A percentile compares a stretch with the other conserved stretches of the same genome.
phyloP scores from a whole-genome alignment of 2,888 invertebrate genomes.

The Microctonus hyperodae region DNA sequence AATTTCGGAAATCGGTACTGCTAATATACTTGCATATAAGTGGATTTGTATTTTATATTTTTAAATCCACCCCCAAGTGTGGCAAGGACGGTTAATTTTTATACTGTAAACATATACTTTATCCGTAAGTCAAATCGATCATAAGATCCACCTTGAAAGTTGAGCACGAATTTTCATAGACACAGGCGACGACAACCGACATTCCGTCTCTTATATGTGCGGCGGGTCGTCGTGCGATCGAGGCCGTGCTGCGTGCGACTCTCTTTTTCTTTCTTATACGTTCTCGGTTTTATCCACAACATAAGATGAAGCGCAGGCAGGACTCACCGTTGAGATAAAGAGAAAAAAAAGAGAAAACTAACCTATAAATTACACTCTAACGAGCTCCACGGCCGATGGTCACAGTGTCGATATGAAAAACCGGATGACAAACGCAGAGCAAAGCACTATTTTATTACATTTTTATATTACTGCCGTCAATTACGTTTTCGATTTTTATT shows the following conservation, averaged over 20 bases:
- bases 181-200: background rate
- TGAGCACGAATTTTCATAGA: slow-evolving; percentile 14
- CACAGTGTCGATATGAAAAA: slow-evolving; percentile 16
- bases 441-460: too few species aligned
- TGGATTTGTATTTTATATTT: too few species aligned
- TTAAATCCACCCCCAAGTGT: background rate
- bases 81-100: background rate
- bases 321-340: slow-evolving; percentile 1
- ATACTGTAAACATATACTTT: background rate
- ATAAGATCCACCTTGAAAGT: slow-evolving; percentile 5
- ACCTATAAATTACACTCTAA: slow-evolving; percentile 22
- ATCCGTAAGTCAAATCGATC: background rate
- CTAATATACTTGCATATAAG: too few species aligned
- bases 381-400: slow-evolving; percentile 5
- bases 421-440: background rate
- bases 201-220: background rate
- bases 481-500: background rate
- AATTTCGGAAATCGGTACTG: too few species aligned
- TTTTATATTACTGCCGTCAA: background rate
- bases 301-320: background rate
- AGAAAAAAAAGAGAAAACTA: background rate
- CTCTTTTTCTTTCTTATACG: background rate
- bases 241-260: background rate
- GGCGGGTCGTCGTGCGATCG: background rate
- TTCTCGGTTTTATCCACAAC: background rate